Evolutionary conservation across 2,888 invertebrate species (phyloP).

Genomic region (Endotricha flammealis): DNA sequence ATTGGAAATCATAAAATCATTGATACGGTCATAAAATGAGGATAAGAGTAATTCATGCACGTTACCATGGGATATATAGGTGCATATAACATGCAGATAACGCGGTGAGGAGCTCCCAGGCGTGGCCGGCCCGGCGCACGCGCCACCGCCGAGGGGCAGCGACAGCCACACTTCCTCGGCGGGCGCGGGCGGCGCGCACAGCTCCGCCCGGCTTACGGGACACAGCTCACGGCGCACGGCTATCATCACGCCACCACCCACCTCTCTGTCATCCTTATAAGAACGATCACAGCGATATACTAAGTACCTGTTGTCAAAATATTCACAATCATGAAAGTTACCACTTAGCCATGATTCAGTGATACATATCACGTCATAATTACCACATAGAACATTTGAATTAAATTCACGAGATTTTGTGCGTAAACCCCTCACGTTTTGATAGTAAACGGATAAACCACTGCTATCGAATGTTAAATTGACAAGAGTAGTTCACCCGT

Average conservation of each 20-base stretch:
- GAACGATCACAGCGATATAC: slow-evolving; percentile 4
- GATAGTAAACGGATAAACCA: not conserved
- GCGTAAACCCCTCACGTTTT: no score
- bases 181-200: slow-evolving; percentile 4
- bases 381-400: not conserved
- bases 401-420: no score
- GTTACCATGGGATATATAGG: slow-evolving; percentile 14
- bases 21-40: slow-evolving; percentile 9
- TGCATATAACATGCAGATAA: slow-evolving; percentile 1
- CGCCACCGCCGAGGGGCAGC: slow-evolving; percentile 1
- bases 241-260: slow-evolving; percentile 6
- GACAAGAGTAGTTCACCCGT: not conserved
- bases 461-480: not conserved
- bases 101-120: no score
- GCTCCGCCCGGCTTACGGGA: slow-evolving; percentile 1
- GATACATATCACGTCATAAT: slow-evolving; percentile 5
- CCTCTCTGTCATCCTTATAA: not conserved
- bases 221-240: slow-evolving; percentile 6
- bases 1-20: slow-evolving; percentile 3
- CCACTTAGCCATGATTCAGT: slow-evolving; percentile 6
- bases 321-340: slow-evolving; percentile 3
- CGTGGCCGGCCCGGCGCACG: not conserved
- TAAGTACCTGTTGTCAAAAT: slow-evolving; percentile 3
- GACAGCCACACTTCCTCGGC: slow-evolving; percentile 9
- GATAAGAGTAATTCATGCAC: slow-evolving; percentile 5